phyloP scores from a whole-genome alignment of 2,797 vertebrate genomes.

The Ispidina lecontei region DNA sequence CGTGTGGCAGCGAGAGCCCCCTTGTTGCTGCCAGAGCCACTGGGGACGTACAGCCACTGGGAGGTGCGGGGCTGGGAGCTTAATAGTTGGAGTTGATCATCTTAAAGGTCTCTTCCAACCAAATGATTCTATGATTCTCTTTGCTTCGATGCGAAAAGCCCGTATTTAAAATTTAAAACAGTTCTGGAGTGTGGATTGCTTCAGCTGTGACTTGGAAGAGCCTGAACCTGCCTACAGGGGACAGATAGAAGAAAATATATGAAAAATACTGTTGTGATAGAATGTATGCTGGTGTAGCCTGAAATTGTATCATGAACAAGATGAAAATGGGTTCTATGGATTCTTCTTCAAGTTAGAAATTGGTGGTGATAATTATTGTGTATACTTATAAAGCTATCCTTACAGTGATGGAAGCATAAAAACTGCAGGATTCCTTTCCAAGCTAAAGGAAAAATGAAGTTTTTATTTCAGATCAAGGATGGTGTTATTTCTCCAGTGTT shows the following conservation, averaged over 20 bases:
- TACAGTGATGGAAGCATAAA: background rate
- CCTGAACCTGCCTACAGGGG: background rate
- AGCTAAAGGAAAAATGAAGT: background rate
- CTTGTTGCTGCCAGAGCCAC: too few species aligned
- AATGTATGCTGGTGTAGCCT: fast-evolving
- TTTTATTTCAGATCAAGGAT: background rate
- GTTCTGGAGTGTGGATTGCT: background rate
- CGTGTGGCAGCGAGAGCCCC: background rate
- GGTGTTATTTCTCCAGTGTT: background rate
- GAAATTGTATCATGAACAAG: background rate
- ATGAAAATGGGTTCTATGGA: fast-evolving
- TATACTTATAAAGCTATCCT: background rate
- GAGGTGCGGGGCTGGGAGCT: background rate
- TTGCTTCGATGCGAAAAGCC: fast-evolving
- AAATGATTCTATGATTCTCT: too few species aligned
- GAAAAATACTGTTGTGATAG: background rate
- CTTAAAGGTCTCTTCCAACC: too few species aligned
- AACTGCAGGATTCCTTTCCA: background rate
- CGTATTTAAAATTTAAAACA: background rate
- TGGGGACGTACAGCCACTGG: fast-evolving
- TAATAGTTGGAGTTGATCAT: too few species aligned
- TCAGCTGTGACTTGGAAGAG: background rate
- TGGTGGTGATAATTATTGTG: background rate
- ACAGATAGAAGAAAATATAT: background rate
- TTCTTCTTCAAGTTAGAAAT: background rate